Evolutionary conservation across 2,113 vertebrate genomes (phyloP).

Genomic region (Etia nguti): DNA sequence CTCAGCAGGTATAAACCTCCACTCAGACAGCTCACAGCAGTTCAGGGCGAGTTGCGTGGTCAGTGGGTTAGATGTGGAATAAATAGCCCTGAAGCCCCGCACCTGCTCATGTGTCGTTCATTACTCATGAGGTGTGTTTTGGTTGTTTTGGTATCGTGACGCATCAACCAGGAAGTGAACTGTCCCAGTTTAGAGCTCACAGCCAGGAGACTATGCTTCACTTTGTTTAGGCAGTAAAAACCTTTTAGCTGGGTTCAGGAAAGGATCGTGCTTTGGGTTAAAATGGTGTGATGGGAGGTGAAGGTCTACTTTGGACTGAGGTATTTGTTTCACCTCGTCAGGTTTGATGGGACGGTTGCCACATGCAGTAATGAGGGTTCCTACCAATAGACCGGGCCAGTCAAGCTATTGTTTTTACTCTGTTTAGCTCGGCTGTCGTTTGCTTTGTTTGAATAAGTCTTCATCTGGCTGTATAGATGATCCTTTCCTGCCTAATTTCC

Average conservation of each 20-base stretch:
- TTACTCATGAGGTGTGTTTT: neutral
- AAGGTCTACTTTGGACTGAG: neutral
- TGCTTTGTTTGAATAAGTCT: neutral
- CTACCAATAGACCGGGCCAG: neutral
- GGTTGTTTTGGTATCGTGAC: neutral
- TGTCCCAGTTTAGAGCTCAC: neutral
- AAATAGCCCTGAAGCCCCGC: neutral
- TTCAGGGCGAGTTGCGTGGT: neutral
- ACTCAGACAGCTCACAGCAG: neutral
- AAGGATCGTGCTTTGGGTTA: neutral
- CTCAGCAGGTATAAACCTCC: neutral
- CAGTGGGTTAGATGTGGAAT: neutral
- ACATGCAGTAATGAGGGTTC: neutral
- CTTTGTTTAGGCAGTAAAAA: neutral
- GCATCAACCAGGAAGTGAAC: neutral
- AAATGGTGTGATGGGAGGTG: neutral
- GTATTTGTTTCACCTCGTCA: neutral
- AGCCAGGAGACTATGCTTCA: neutral
- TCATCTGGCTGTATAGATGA: neutral
- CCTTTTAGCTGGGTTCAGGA: neutral
- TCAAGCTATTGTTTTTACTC: neutral
- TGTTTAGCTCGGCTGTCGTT: too few species aligned
- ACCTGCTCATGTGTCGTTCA: fast-evolving
- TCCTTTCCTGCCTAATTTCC: neutral
- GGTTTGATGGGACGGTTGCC: neutral